phyloP scores from a whole-genome alignment of 2,113 vertebrate genomes.

The Ornithorhynchus anatinus region DNA sequence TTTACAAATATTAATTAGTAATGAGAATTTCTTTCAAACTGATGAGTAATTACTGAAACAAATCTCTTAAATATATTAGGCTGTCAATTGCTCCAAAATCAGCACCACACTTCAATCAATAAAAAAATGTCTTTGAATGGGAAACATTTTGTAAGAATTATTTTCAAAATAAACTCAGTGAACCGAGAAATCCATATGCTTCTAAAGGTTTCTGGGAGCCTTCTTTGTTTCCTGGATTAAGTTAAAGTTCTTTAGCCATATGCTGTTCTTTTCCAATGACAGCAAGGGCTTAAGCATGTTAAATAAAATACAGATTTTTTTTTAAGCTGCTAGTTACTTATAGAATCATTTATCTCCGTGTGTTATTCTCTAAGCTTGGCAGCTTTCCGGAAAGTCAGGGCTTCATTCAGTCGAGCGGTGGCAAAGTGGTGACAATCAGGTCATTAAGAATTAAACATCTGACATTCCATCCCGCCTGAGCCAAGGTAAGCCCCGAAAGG shows the following conservation, averaged over 20 bases:
- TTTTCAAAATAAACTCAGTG: neutral
- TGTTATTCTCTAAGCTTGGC: neutral
- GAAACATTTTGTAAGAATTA: conserved; percentile 2
- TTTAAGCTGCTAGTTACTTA: neutral
- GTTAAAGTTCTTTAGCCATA: conserved; percentile 19
- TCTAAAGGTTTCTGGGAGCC: neutral
- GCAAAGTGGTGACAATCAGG: neutral
- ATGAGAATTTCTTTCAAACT: neutral
- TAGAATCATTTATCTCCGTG: neutral
- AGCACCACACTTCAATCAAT: neutral
- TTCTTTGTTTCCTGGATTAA: conserved; percentile 13
- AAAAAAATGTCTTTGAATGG: conserved; percentile 5
- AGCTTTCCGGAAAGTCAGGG: neutral
- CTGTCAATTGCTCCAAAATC: conserved; percentile 5
- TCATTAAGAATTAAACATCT: neutral
- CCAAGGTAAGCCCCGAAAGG: too few relatives aligned
- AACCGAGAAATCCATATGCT: neutral
- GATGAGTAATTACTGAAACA: neutral
- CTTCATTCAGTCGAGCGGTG: neutral
- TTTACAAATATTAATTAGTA: neutral
- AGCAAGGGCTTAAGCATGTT: neutral
- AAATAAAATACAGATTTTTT: neutral
- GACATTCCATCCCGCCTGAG: neutral
- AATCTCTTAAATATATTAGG: neutral
- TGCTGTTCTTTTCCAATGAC: conserved; percentile 14